Percentiles rank a stretch among this genome's conserved stretches.
phyloP scores from a whole-genome alignment of 1,140 invertebrate species.

The Cecropterus lyciades region DNA sequence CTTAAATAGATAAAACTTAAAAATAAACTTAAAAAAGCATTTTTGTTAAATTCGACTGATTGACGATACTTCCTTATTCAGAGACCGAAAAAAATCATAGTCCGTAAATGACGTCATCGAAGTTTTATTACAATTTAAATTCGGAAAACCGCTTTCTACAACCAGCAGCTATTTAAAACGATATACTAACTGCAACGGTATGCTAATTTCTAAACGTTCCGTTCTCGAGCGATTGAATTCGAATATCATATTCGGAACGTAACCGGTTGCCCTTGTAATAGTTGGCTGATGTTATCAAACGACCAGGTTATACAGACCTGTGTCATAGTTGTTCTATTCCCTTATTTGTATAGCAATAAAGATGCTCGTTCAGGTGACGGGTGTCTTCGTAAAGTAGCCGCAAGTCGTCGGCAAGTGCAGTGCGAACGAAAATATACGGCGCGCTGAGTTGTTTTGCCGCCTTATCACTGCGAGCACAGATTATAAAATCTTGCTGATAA shows the following conservation, averaged over 20 bases:
- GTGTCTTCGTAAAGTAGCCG: constrained; percentile 61
- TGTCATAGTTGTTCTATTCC: constrained; percentile 52
- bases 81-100: not conserved
- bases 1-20: no score
- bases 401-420: constrained; percentile 80
- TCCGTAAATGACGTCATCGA: constrained; percentile 7
- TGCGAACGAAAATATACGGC: constrained; percentile 82
- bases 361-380: constrained; percentile 46
- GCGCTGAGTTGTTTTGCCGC: constrained; percentile 81
- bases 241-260: constrained; percentile 80
- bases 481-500: constrained; percentile 26
- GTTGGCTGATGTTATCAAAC: constrained; percentile 81
- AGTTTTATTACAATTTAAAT: constrained; percentile 27
- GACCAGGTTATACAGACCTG: constrained; percentile 53
- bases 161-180: constrained; percentile 28
- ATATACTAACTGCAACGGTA: constrained; percentile 37
- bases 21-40: no score
- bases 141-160: constrained; percentile 30
- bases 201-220: constrained; percentile 60
- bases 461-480: constrained; percentile 78
- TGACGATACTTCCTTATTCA: no score
- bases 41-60: no score
- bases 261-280: constrained; percentile 83
- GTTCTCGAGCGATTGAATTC: constrained; percentile 75
- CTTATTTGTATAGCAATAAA: constrained; percentile 48